Conservation (phyloP, 2,888 invertebrate genomes). For the Drosophila affinis region DNA sequence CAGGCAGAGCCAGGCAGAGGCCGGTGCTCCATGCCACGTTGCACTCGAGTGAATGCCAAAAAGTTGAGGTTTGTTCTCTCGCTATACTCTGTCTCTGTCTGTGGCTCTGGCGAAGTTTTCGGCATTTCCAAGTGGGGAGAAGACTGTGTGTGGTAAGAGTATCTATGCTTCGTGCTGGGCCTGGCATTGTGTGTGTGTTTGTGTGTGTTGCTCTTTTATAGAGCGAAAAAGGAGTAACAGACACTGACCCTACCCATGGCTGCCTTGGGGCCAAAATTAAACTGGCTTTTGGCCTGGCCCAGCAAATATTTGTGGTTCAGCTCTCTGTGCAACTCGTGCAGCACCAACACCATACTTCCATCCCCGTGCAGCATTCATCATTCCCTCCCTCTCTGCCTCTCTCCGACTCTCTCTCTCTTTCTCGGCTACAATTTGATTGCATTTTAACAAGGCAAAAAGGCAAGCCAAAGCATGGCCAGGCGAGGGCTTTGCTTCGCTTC, state of each 20-base stretch:
- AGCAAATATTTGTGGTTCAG: constrained; percentile 54
- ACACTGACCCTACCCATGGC: constrained; percentile 34
- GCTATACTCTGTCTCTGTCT: constrained; percentile 44
- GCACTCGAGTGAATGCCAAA: constrained; percentile 63
- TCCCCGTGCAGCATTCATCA: background rate
- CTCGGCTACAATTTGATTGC: constrained; percentile 69
- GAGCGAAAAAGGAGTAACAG: constrained; percentile 14
- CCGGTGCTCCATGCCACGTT: constrained; percentile 63
- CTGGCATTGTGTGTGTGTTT: background rate
- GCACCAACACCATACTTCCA: background rate
- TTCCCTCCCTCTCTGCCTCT: no score
- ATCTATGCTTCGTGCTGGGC: constrained; percentile 17
- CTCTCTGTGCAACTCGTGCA: constrained; percentile 40
- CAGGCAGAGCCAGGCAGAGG: constrained; percentile 30
- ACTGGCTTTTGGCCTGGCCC: constrained; percentile 55
- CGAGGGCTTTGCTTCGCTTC: constrained; percentile 18
- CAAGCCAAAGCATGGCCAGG: constrained; percentile 36
- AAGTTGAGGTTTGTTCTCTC: constrained; percentile 49
- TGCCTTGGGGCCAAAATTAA: constrained; percentile 63
- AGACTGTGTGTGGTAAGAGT: constrained; percentile 3
- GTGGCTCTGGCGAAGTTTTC: background rate
- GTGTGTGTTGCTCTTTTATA: constrained; percentile 37
- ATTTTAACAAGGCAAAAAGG: constrained; percentile 65
- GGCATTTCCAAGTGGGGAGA: constrained; percentile 36
- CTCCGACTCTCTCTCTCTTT: background rate